Conservation (phyloP, 2,797 vertebrate genomes). For the Telmatherina bonti region DNA sequence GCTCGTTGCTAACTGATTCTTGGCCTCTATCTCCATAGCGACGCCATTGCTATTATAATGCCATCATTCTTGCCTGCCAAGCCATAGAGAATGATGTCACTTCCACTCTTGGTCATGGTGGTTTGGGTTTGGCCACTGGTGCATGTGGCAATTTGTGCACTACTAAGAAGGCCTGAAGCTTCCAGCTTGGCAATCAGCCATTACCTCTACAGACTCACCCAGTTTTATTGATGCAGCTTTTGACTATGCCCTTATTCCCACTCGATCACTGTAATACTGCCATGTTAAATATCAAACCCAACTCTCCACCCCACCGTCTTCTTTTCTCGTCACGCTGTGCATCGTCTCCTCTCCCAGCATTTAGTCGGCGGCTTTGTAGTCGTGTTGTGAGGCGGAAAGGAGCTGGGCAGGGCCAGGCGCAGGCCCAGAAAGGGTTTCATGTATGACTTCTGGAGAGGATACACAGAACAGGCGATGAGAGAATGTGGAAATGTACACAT, state of each 20-base stretch:
- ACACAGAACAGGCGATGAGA: constrained; percentile 67
- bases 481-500: constrained; percentile 73
- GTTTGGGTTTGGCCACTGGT: constrained; percentile 81
- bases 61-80: constrained; percentile 79
- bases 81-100: constrained; percentile 84
- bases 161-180: constrained; percentile 72
- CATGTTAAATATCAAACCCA: constrained; percentile 24
- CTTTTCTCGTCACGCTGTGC: constrained; percentile 34
- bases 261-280: constrained; percentile 43
- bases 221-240: constrained; percentile 55
- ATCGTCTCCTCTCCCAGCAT: constrained; percentile 47
- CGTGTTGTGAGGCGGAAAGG: constrained; percentile 60
- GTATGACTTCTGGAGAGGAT: constrained; percentile 79
- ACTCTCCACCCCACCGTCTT: constrained; percentile 17
- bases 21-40: constrained; percentile 60
- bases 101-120: constrained; percentile 84
- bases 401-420: constrained; percentile 46
- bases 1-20: constrained; percentile 70
- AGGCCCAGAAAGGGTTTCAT: constrained; percentile 54
- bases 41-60: constrained; percentile 81
- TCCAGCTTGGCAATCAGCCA: constrained; percentile 74
- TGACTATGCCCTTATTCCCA: constrained; percentile 48
- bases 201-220: constrained; percentile 55
- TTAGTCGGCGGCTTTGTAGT: constrained; percentile 69
- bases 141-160: constrained; percentile 82